Percentiles rank a stretch among this genome's conserved stretches.
These are phyloP conservation scores for Ciconia maguari DNA, from an alignment of 2,113 vertebrate genomes.

Conservation along the genomic window DNA sequence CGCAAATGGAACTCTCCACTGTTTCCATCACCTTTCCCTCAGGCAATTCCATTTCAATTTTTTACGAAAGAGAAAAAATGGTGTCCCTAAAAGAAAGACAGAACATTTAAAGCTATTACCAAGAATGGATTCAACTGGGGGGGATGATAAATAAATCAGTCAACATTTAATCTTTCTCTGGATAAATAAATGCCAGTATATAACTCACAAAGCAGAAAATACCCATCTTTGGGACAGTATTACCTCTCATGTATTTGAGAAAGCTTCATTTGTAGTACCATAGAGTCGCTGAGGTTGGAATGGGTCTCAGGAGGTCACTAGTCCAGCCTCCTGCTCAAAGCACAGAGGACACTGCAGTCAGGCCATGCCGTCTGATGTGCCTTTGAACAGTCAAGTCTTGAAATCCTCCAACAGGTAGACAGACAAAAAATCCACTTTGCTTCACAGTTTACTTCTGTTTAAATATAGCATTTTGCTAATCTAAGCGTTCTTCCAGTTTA, in stretches of 20 bases:
- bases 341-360: not conserved
- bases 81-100: not conserved
- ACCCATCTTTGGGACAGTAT: not conserved
- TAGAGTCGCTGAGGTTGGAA: not conserved
- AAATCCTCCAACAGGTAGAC: fast-evolving
- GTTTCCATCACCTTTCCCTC: not conserved
- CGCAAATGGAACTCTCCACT: not conserved
- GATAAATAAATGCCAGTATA: not conserved
- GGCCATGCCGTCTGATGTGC: not conserved
- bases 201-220: not conserved
- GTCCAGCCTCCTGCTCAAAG: not conserved
- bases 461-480: not conserved
- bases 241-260: not conserved
- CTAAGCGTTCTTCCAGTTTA: not conserved
- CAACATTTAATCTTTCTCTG: not conserved
- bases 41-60: not conserved
- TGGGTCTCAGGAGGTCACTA: not conserved
- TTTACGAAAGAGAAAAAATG: not conserved
- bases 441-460: not conserved
- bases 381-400: not conserved
- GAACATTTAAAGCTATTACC: not conserved
- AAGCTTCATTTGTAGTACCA: not conserved
- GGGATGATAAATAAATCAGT: not conserved
- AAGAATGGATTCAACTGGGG: not conserved
- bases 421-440: not conserved